Evolutionary conservation across 2,888 invertebrate species (phyloP), one percentile per base, ranked within the genome.

Genomic region (Trichogramma evanescens): DNA sequence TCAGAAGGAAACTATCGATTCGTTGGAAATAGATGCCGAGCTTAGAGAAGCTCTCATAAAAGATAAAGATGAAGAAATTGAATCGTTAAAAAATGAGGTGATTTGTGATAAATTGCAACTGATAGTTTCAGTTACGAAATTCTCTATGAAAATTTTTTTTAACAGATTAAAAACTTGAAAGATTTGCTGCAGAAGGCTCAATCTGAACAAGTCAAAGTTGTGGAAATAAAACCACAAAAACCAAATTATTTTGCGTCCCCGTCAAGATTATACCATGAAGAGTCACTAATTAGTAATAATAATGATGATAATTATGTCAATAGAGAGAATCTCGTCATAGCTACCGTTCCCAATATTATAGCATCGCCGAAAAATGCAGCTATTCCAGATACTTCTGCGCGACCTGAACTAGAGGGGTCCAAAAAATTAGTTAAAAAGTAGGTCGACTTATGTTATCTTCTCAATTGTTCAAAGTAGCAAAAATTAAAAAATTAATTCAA

Each of bases 11-110:
- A n/a, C 2, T 4, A 1, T 58, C 8, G 43, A 7, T 13, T 13
- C 49, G 7, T 43, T 58, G 10, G 7, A 53, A 56, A 46, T 53
- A 43, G 52, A 62, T 13, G 54, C 45, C 9, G 53, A 58, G 6
- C 9, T 58, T 9, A 56, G 56, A 38, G 55, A 55, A 6, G 42
- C 43, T 4, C 4, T 58, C 10, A 5, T 62, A 7, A 48, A 53
- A 9, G 8, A 38, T 38, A 58, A 46, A 9, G 50, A 62, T 0
- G 38, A 52, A 8, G 53, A 62, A 53, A 7, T 61, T 10, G 46
- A 54, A 5, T 10, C 26, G n/a, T 40, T 61, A 8, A 55, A 41
- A 49, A 38, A 13, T 4, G 49, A 61, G 55, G 61, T 61, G 58
- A n/a, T 52, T 44, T 44, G 39, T 50, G 50, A 50, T 7, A 40